Base-by-base conservation (phyloP, 2,888 invertebrate genomes). In the Protula sp. region DNA sequence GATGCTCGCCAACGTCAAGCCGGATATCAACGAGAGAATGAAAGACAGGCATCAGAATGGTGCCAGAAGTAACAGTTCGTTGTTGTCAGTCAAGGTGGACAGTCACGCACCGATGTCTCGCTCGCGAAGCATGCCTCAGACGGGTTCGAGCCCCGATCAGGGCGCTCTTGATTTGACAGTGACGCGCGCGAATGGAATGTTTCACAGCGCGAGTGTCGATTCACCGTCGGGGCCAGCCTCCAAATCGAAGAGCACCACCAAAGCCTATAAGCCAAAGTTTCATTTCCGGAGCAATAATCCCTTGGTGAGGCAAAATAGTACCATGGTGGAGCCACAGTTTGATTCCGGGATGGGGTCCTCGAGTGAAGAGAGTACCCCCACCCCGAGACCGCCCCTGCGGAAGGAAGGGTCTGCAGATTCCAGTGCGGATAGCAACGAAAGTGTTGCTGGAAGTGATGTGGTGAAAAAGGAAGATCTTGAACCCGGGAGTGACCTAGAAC, bases 1-100 rank as follows among this genome's bases (percentile, higher is more conserved):
- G 14, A 47, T 67, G 30, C 51, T 67, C n/a, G 57, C 60, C 30
- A 63, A 65, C 47, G 61, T 67, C 26, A 65, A 60, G 47, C 67
- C 67, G 1, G 55, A 31, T 1, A 51, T 60, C 24, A 26, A 5
- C 24, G 24, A 24, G 9, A 50, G 24, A 22, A 50, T 50, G 9
- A 50, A 9, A 22, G 50, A 26, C 19, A 19, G 38, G 9, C n/a
- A n/a, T n/a, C 38, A 14, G 9, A 38, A 38, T 38, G 38, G 38
- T 9, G 38, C 38, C 9, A 38, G 38, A 14, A 38, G 38, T 38
- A 38, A 38, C 19, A 38, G 9, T 38, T 14, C 9, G 9, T 19
- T 38, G 19, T n/a, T n/a, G n/a, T n/a, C n/a, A n/a, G n/a, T n/a
- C n/a, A n/a, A n/a, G n/a, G n/a, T n/a, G n/a, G n/a, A n/a, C n/a